A percentile compares a stretch with the other conserved stretches of the same genome.
phyloP scores from a whole-genome alignment of 2,797 vertebrate species.

The Eupleurogrammus muticus region DNA sequence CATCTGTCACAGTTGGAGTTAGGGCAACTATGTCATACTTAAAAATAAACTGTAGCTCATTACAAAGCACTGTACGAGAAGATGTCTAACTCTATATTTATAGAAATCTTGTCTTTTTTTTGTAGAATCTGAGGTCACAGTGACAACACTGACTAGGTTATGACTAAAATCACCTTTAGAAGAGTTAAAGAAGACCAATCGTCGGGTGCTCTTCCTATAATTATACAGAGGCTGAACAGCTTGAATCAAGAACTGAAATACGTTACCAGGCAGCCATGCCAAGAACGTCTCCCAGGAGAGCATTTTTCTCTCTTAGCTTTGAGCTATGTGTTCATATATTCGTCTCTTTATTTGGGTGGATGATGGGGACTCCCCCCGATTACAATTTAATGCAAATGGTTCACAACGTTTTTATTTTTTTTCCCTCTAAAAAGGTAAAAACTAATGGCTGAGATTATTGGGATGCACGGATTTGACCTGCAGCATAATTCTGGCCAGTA shows the following conservation, averaged over 20 bases:
- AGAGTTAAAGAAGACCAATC: too few species aligned
- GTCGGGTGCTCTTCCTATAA: not conserved
- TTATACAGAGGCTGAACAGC: conserved; percentile 13
- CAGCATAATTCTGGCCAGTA: conserved; percentile 9
- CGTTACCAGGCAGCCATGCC: conserved; percentile 37
- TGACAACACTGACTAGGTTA: conserved; percentile 78
- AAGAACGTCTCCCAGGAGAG: conserved; percentile 43
- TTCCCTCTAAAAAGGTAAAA: conserved; percentile 16
- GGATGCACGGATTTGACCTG: conserved; percentile 12
- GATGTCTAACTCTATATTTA: conserved; percentile 57
- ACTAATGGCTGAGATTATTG: conserved; percentile 3
- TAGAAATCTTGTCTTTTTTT: conserved; percentile 62
- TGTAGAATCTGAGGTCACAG: conserved; percentile 65
- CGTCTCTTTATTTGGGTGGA: conserved; percentile 49
- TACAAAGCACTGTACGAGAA: conserved; percentile 42
- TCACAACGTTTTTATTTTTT: conserved; percentile 4
- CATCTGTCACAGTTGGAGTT: conserved; percentile 37
- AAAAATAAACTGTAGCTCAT: conserved; percentile 33
- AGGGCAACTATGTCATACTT: conserved; percentile 24
- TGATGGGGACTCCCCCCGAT: conserved; percentile 36
- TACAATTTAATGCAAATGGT: conserved; percentile 47
- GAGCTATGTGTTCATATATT: conserved; percentile 55
- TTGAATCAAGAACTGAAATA: conserved; percentile 38
- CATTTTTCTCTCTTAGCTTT: conserved; percentile 44
- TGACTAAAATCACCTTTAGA: conserved; percentile 80